A percentile compares a stretch with the other conserved stretches of the same genome.
These are phyloP conservation scores for Canis aureus DNA, from an alignment of 2,113 vertebrate species.

Conservation along the genomic window DNA sequence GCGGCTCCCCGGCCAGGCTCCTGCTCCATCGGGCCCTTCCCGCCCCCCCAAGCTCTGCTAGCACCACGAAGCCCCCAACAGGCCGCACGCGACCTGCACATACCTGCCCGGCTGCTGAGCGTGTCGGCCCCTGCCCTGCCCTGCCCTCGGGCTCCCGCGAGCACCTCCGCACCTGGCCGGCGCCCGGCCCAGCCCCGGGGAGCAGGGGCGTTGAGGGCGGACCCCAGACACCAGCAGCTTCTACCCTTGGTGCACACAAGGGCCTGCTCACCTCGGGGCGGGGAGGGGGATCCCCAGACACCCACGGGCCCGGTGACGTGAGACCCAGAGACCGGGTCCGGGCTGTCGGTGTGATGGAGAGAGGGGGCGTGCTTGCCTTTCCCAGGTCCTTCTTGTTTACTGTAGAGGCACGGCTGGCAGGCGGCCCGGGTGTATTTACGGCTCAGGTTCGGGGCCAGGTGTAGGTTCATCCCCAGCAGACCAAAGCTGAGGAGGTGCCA, in stretches of 20 bases:
- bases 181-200: background rate
- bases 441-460: slow-evolving; percentile 85
- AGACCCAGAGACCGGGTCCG: background rate
- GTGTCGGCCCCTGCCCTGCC: fast-evolving
- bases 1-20: background rate
- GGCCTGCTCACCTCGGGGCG: background rate
- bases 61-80: fast-evolving
- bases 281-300: background rate
- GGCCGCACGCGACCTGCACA: fast-evolving
- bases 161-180: fast-evolving
- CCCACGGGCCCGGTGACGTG: fast-evolving
- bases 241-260: background rate
- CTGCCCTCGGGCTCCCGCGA: fast-evolving
- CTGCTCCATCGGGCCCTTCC: background rate
- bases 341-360: fast-evolving
- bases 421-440: slow-evolving; percentile 78
- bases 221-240: too few species aligned
- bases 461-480: slow-evolving; percentile 84
- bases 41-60: background rate
- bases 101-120: fast-evolving
- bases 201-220: background rate
- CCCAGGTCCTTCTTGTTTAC: slow-evolving; percentile 79
- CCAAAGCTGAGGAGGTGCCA: slow-evolving; percentile 82
- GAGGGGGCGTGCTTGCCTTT: slow-evolving; percentile 68
- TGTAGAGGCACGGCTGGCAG: slow-evolving; percentile 83